A percentile compares a stretch with the other conserved stretches of the same genome.
These are phyloP conservation scores for Hypothenemus hampei DNA, from an alignment of 1,140 invertebrate species.

Conservation along the genomic window DNA sequence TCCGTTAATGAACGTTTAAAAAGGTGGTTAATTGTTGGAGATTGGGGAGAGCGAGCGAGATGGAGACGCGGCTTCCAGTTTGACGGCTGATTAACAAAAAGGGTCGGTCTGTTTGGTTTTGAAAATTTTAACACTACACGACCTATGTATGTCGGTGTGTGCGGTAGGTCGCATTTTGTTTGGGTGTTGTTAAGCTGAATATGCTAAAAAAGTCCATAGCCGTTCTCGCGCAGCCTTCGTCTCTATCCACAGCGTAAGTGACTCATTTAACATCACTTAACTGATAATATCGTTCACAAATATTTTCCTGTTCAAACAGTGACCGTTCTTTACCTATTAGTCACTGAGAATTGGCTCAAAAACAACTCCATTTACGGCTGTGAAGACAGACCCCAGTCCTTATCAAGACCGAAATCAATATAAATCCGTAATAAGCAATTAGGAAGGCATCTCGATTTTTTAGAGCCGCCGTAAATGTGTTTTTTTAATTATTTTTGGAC, in stretches of 20 bases:
- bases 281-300: too few species aligned
- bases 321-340: neutral
- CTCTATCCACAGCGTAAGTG: too few species aligned
- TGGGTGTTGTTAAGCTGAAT: too few species aligned
- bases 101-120: conserved; percentile 5
- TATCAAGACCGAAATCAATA: conserved; percentile 18
- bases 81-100: conserved; percentile 12
- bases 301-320: too few species aligned
- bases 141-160: neutral
- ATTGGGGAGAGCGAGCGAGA: neutral
- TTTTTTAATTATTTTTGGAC: conserved; percentile 26
- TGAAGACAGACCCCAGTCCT: too few species aligned
- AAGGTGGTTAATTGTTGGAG: conserved; percentile 23
- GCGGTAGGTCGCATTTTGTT: neutral
- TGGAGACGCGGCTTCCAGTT: conserved; percentile 13
- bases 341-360: neutral
- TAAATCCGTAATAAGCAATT: conserved; percentile 28
- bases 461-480: conserved; percentile 24
- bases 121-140: conserved; percentile 6
- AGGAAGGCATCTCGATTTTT: conserved; percentile 27
- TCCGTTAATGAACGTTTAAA: conserved; percentile 26
- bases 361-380: conserved; percentile 3
- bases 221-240: too few species aligned
- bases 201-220: too few species aligned
- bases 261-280: too few species aligned